phyloP scores from a whole-genome alignment of 2,797 vertebrate genomes.

The Microctenopoma steveboyesi region DNA sequence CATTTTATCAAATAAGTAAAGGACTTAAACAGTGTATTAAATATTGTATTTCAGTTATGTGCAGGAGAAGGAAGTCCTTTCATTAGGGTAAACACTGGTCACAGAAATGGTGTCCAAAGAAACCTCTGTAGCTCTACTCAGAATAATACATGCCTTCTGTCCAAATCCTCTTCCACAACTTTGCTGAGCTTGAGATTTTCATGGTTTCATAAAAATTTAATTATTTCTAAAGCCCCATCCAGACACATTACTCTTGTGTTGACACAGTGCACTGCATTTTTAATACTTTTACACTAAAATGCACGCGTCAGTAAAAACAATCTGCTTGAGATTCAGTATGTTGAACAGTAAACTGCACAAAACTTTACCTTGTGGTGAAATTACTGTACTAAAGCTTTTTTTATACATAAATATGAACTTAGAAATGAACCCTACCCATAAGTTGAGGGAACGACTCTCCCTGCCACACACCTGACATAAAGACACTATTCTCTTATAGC shows the following conservation, averaged over 20 bases:
- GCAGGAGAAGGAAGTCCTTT: not conserved
- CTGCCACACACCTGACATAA: too few relatives aligned
- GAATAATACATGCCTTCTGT: not conserved
- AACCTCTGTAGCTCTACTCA: not conserved
- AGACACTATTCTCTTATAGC: not conserved
- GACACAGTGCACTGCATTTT: not conserved
- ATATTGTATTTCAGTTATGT: not conserved
- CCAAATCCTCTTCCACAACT: not conserved
- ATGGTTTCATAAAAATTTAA: slow-evolving; percentile 38
- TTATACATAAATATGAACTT: too few relatives aligned
- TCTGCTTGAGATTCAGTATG: not conserved
- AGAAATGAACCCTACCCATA: too few relatives aligned
- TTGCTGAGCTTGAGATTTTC: not conserved
- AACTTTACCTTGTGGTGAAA: not conserved
- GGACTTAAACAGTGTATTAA: not conserved
- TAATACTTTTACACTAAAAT: slow-evolving; percentile 7
- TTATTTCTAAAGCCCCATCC: slow-evolving; percentile 22
- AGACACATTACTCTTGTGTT: slow-evolving; percentile 4
- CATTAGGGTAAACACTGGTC: not conserved
- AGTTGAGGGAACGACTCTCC: too few relatives aligned
- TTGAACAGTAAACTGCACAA: not conserved
- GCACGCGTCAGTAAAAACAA: not conserved
- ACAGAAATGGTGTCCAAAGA: not conserved
- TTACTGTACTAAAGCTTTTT: too few relatives aligned
- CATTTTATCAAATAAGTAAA: too few relatives aligned